A percentile compares a stretch with the other conserved stretches of the same genome.
These are phyloP conservation scores for Mastigias papua DNA, from an alignment of 30 jellyfish, hydroid and myxozoan genomes.

Conservation along the genomic window DNA sequence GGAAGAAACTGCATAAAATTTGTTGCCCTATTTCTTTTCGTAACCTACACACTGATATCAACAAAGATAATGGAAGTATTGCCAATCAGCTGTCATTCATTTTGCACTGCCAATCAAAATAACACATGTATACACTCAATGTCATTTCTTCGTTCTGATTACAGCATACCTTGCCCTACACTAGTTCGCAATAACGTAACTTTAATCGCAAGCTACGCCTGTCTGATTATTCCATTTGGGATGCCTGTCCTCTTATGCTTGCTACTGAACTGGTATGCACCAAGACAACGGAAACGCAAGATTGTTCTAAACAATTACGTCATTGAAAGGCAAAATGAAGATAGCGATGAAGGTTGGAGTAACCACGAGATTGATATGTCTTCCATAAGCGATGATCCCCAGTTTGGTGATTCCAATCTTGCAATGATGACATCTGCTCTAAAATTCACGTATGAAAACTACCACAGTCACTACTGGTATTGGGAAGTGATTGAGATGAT, in stretches of 20 bases:
- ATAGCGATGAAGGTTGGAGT: no score
- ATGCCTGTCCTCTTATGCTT: conserved; percentile 38
- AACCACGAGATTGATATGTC: no score
- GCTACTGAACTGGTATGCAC: conserved; percentile 18
- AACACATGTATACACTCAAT: conserved; percentile 29
- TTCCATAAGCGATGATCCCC: not conserved
- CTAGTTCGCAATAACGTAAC: not conserved
- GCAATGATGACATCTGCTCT: conserved; percentile 6
- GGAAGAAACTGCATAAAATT: conserved; percentile 27
- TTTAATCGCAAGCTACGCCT: not conserved
- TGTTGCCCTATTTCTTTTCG: conserved; percentile 2
- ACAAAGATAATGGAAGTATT: not conserved
- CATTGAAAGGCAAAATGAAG: no score
- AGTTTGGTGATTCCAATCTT: not conserved
- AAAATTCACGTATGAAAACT: conserved; percentile 39
- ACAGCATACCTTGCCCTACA: conserved; percentile 48
- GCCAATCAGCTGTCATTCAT: conserved; percentile 59
- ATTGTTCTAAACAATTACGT: no score
- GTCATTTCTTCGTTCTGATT: conserved; percentile 60
- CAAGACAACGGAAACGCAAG: no score
- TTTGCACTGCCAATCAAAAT: conserved; percentile 29
- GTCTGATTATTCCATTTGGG: conserved; percentile 45
- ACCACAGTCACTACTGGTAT: conserved; percentile 18
- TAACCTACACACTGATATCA: not conserved
- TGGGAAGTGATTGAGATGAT: conserved; percentile 54